Percentiles rank a stretch among this genome's conserved stretches.
Conservation (phyloP, 2,797 vertebrate genomes). For the Semaprochilodus insignis region DNA sequence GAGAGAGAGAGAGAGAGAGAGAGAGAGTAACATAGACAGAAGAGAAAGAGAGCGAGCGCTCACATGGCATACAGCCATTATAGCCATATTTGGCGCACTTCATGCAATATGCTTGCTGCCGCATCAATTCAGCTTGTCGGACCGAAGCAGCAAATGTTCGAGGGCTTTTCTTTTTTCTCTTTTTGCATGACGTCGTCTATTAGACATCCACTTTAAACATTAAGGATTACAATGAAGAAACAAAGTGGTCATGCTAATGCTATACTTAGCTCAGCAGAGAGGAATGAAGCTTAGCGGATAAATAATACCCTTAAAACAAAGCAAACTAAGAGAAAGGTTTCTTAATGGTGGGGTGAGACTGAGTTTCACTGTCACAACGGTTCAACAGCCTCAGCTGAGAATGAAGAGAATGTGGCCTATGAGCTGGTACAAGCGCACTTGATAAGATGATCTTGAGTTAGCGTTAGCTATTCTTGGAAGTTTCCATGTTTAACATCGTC, state of each 20-base stretch:
- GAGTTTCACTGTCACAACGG: not conserved
- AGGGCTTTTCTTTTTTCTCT: not conserved
- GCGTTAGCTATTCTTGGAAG: too few species aligned
- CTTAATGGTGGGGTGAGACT: not conserved
- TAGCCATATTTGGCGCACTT: slow-evolving; percentile 27
- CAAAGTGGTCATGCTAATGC: slow-evolving; percentile 5
- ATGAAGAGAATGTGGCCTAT: not conserved
- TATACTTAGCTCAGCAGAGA: slow-evolving; percentile 30
- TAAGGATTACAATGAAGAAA: slow-evolving; percentile 10
- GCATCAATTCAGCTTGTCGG: slow-evolving; percentile 13
- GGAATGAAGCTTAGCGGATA: slow-evolving; percentile 31
- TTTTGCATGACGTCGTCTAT: slow-evolving; percentile 4
- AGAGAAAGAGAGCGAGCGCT: slow-evolving; percentile 30
- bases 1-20: slow-evolving; percentile 30
- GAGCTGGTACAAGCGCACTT: too few species aligned
- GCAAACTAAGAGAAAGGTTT: not conserved
- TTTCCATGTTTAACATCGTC: too few species aligned
- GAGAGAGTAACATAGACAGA: slow-evolving; percentile 11
- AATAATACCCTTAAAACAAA: slow-evolving; percentile 13
- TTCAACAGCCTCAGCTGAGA: not conserved
- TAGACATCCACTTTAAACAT: slow-evolving; percentile 36
- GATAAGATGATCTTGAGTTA: too few species aligned
- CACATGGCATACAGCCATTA: slow-evolving; percentile 29
- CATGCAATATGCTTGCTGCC: slow-evolving; percentile 4
- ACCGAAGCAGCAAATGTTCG: not conserved